Evolutionary conservation across 2,888 invertebrate genomes (phyloP), one percentile per base, ranked within the genome.

Genomic region (Harpalus rubripes): DNA sequence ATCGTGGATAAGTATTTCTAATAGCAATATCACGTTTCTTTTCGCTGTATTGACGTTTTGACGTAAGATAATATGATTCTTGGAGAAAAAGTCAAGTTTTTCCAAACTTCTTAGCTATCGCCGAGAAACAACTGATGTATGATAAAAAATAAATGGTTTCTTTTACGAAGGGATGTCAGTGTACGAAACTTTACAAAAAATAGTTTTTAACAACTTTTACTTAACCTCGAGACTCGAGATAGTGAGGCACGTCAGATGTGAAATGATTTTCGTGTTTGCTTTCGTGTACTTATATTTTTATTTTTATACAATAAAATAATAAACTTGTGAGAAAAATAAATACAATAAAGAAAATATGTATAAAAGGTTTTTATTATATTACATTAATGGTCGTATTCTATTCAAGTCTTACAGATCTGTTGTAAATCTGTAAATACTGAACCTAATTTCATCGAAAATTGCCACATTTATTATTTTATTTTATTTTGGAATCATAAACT

Each of bases 111-210:
- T 39, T 32, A 26, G 63, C 68, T 68, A 68, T 32, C 15, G n/a
- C n/a, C n/a, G n/a, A 26, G 63, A 63, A 68, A 39, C 39, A 68
- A 68, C 68, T 68, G 68, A 68, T 68, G 15, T 39, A 68, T 68
- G 39, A n/a, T 68, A 68, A 68, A 68, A 68, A 68, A 68, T 68
- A 68, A 39, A 68, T 68, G 68, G 68, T 68, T 68, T 68, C 68
- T 68, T 65, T 15, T 68, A 15, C 15, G 39, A 15, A 10, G 26
- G 63, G 39, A 68, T 15, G 68, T 32, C 68, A 12, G 32, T 68
- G 32, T 68, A 68, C 41, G 32, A 68, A 68, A 68, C 32, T 32
- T 61, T 63, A 12, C n/a, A 68, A 68, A 68, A 68, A 68, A 15
- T 68, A 39, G n/a, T 32, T 68, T 68, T 26, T 68, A 15, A 68